These are phyloP conservation scores for Tringa solitaria DNA, from an alignment of 2,113 vertebrate species.

Conservation along the genomic window DNA sequence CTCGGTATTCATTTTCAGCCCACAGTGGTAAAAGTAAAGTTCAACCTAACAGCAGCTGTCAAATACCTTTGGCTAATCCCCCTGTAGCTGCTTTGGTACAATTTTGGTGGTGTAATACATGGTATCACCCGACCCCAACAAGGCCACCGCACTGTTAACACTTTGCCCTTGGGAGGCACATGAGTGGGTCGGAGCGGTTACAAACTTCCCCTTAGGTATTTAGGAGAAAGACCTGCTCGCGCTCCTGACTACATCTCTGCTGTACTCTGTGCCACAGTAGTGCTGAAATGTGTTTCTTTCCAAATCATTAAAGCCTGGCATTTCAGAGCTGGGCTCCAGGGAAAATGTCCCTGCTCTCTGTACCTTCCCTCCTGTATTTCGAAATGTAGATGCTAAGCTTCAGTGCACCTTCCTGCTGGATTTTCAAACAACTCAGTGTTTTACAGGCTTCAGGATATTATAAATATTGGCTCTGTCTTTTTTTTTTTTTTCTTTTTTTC, in stretches of 20 bases:
- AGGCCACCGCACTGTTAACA: constrained; percentile 14
- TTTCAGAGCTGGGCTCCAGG: constrained; percentile 49
- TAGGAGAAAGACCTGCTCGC: constrained; percentile 10
- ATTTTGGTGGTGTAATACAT: constrained; percentile 41
- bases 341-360: constrained; percentile 2
- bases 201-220: constrained; percentile 34
- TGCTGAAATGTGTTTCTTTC: constrained; percentile 69
- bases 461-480: background rate
- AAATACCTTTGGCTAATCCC: constrained; percentile 43
- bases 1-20: constrained; percentile 29
- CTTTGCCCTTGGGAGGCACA: constrained; percentile 36
- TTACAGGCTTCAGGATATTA: constrained; percentile 18
- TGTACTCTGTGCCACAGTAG: background rate
- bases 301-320: constrained; percentile 63
- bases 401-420: constrained; percentile 1
- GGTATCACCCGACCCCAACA: background rate
- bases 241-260: background rate
- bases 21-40: constrained; percentile 7
- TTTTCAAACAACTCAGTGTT: background rate
- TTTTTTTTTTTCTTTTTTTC: background rate
- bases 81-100: background rate
- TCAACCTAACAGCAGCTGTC: constrained; percentile 55
- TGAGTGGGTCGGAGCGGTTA: background rate
- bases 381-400: constrained; percentile 1
- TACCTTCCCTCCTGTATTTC: constrained; percentile 4